These are phyloP conservation scores for Myrmecophaga tridactyla DNA, from an alignment of 2,113 vertebrate species.

Conservation along the genomic window DNA sequence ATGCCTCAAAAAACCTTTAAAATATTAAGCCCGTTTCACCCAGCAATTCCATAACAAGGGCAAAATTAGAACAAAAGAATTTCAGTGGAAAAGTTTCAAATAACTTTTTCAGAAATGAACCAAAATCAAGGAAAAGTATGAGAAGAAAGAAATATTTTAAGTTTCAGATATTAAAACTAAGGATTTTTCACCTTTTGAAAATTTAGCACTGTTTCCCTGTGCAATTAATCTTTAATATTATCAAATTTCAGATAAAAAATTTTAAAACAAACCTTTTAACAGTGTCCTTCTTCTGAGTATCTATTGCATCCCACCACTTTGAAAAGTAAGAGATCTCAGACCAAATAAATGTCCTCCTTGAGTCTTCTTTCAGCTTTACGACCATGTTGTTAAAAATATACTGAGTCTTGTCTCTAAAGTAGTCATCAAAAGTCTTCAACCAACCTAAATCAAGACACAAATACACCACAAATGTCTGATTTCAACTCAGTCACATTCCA, in stretches of 20 bases:
- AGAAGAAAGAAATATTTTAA: conserved; percentile 26
- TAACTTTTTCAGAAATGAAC: neutral
- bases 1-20: neutral
- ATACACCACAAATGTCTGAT: conserved; percentile 55
- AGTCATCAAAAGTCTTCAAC: conserved; percentile 95
- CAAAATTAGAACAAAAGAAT: neutral
- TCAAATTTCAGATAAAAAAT: conserved; percentile 45
- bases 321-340: conserved; percentile 94
- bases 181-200: conserved; percentile 1
- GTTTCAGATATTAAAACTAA: conserved; percentile 34
- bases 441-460: conserved; percentile 88
- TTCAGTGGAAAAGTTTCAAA: conserved; percentile 11
- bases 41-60: neutral
- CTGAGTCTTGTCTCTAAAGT: conserved; percentile 93
- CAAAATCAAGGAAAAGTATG: conserved; percentile 18
- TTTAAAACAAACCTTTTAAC: conserved; percentile 89
- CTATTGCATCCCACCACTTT: conserved; percentile 93
- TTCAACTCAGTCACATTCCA: conserved; percentile 38
- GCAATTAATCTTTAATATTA: conserved; percentile 30
- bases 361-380: conserved; percentile 90
- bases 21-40: neutral
- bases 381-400: conserved; percentile 97
- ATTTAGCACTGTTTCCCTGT: neutral
- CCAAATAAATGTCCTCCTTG: conserved; percentile 93
- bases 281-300: conserved; percentile 88